phyloP scores from a whole-genome alignment of 2,113 vertebrate species.

The Pygoscelis antarcticus region DNA sequence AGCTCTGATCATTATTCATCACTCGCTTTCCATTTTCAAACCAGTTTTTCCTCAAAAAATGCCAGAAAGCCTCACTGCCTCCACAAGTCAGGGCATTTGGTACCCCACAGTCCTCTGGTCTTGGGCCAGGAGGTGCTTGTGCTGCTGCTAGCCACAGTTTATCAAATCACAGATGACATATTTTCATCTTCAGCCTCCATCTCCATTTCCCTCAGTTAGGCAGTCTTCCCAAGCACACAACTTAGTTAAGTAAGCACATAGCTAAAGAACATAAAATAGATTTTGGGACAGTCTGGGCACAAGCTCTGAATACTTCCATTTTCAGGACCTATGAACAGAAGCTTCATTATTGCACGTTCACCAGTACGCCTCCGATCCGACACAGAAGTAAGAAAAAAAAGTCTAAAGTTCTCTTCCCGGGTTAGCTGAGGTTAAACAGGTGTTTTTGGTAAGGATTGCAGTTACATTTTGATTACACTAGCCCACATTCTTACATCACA shows the following conservation, averaged over 20 bases:
- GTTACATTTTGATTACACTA: slow-evolving; percentile 74
- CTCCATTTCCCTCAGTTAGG: background rate
- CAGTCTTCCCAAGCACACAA: background rate
- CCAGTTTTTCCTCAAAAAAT: background rate
- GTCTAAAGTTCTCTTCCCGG: background rate
- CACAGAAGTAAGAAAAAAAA: background rate
- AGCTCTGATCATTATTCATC: background rate
- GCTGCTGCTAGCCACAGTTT: background rate
- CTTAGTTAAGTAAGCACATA: background rate
- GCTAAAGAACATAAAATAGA: background rate
- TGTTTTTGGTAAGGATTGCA: slow-evolving; percentile 71
- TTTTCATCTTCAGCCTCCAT: background rate
- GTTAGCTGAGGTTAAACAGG: slow-evolving; percentile 69
- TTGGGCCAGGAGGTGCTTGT: background rate
- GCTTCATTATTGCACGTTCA: background rate
- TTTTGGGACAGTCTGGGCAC: background rate
- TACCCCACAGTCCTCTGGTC: background rate
- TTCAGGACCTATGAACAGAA: background rate
- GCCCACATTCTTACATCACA: slow-evolving; percentile 66
- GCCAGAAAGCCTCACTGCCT: background rate
- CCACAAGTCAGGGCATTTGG: background rate
- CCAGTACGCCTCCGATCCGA: accelerated
- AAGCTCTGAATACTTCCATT: background rate
- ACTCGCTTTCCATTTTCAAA: background rate
- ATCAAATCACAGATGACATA: background rate